phyloP scores from a whole-genome alignment of 1,140 invertebrate genomes.

The Vanessa atalanta region DNA sequence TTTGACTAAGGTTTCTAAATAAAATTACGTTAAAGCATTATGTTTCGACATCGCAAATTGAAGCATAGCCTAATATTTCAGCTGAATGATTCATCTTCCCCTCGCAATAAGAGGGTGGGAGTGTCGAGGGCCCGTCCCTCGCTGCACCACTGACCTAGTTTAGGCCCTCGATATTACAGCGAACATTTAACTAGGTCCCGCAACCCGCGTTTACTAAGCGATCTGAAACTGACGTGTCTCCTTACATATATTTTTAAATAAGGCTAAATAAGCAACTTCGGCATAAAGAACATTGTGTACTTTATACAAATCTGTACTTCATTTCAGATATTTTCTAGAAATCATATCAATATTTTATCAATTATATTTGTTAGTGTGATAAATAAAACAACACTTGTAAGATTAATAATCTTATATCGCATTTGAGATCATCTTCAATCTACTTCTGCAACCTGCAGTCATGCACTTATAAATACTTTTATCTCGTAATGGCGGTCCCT shows the following conservation, averaged over 20 bases:
- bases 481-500: conserved; percentile 46
- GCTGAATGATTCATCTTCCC: conserved; percentile 43
- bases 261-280: neutral
- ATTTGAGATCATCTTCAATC: conserved; percentile 26
- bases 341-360: neutral
- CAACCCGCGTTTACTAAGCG: conserved; percentile 24
- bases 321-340: neutral
- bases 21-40: neutral
- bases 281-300: neutral
- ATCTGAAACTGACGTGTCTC: neutral
- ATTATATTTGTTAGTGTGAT: neutral
- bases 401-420: conserved; percentile 10
- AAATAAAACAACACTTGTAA: neutral
- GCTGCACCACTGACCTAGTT: conserved; percentile 75
- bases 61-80: conserved; percentile 28
- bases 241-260: neutral
- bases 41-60: neutral
- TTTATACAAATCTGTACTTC: neutral
- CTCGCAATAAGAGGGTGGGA: conserved; percentile 40
- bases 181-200: conserved; percentile 32
- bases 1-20: neutral
- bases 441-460: conserved; percentile 38
- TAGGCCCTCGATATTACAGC: conserved; percentile 49
- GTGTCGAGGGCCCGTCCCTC: conserved; percentile 49
- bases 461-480: conserved; percentile 42